Evolutionary conservation across 2,797 vertebrate species (phyloP).

Genomic region (Astyanax mexicanus): DNA sequence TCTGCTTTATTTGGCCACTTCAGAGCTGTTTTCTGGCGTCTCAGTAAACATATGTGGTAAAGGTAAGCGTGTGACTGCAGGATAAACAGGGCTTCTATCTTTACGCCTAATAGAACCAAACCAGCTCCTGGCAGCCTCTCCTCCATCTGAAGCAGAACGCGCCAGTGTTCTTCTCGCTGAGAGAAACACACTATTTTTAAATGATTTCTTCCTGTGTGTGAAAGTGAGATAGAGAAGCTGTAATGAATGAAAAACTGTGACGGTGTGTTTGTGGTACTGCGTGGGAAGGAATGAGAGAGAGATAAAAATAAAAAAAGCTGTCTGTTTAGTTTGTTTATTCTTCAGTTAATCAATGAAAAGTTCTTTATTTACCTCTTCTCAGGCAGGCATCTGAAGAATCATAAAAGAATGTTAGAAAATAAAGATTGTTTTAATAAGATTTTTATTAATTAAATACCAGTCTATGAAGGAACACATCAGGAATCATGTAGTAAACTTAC

Average conservation of each 20-base stretch:
- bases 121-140: conserved; percentile 5
- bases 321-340: too few relatives aligned
- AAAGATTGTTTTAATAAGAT: too few relatives aligned
- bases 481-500: too few relatives aligned
- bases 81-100: background rate
- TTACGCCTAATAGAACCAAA: conserved; percentile 2
- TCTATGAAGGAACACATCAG: too few relatives aligned
- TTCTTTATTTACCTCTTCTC: too few relatives aligned
- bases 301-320: too few relatives aligned
- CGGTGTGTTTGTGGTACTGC: background rate
- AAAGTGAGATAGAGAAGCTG: background rate
- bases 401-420: too few relatives aligned
- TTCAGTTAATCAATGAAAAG: too few relatives aligned
- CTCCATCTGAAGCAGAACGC: background rate
- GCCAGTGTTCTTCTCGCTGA: background rate
- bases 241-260: background rate
- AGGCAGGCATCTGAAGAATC: too few relatives aligned
- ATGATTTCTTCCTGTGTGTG: background rate
- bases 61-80: background rate
- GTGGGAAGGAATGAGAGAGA: conserved; percentile 10
- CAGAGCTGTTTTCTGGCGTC: conserved; percentile 1
- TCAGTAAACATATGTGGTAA: background rate
- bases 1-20: conserved; percentile 1
- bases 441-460: too few relatives aligned
- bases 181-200: background rate